phyloP scores from a whole-genome alignment of 2,888 invertebrate species.

The Nezara viridula region DNA sequence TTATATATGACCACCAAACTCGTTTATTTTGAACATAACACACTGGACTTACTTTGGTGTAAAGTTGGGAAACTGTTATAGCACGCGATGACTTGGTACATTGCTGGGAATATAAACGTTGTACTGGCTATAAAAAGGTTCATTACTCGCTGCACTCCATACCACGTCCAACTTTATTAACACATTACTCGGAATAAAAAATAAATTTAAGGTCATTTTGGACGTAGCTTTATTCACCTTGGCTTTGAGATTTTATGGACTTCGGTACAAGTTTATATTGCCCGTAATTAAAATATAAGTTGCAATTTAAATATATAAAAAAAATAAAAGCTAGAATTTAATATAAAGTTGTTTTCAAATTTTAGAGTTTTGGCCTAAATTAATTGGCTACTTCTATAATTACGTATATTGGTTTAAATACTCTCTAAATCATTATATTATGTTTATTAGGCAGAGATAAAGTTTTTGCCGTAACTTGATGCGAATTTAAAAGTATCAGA shows the following conservation, averaged over 20 bases:
- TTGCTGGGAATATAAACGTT: neutral
- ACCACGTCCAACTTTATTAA: neutral
- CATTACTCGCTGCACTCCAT: neutral
- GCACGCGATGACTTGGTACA: neutral
- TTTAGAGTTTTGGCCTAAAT: too few species aligned
- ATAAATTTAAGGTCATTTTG: neutral
- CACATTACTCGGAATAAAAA: neutral
- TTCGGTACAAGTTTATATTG: neutral
- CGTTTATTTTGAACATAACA: neutral
- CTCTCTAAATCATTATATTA: too few species aligned
- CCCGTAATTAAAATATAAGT: neutral
- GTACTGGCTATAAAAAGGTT: neutral
- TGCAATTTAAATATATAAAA: neutral
- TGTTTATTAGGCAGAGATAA: too few species aligned
- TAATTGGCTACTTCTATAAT: too few species aligned
- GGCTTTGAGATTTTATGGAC: neutral
- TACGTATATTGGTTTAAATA: too few species aligned
- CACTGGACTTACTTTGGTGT: neutral
- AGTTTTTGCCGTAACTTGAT: too few species aligned
- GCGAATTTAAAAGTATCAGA: too few species aligned
- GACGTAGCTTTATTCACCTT: neutral
- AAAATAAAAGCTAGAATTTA: too few species aligned
- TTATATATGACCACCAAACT: neutral
- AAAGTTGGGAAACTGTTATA: neutral
- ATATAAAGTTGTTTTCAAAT: too few species aligned